phyloP scores from a whole-genome alignment of 2,113 vertebrate genomes.

The Hydrolagus affinis region DNA sequence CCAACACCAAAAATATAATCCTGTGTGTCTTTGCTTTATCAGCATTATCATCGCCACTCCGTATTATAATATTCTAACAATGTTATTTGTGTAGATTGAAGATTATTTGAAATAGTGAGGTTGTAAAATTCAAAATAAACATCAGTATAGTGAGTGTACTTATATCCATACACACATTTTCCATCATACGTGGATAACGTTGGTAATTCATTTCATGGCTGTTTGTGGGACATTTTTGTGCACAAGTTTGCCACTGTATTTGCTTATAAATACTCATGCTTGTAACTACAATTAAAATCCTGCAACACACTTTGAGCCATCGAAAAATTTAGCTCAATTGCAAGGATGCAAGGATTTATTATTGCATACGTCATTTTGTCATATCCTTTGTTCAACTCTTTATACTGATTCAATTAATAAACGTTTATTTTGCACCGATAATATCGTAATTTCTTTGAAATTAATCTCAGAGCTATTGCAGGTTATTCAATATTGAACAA shows the following conservation, averaged over 20 bases:
- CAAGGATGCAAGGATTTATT: no score
- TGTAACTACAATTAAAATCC: no score
- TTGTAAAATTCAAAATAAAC: not conserved
- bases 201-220: no score
- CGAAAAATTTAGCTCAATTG: no score
- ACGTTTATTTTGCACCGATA: not conserved
- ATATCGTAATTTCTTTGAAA: not conserved
- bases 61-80: not conserved
- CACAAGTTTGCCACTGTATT: no score
- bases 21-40: not conserved
- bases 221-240: no score
- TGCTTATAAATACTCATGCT: no score
- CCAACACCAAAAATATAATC: not conserved
- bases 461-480: not conserved
- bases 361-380: not conserved
- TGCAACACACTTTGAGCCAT: no score
- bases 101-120: not conserved
- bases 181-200: not conserved
- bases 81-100: not conserved
- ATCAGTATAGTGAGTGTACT: not conserved
- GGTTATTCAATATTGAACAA: not conserved
- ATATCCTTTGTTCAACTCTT: not conserved
- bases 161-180: not conserved
- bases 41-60: not conserved
- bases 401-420: not conserved